A percentile compares a stretch with the other conserved stretches of the same genome.
Evolutionary conservation across 1,140 invertebrate species (phyloP).

Genomic region (Ctenoplectra terminalis): DNA sequence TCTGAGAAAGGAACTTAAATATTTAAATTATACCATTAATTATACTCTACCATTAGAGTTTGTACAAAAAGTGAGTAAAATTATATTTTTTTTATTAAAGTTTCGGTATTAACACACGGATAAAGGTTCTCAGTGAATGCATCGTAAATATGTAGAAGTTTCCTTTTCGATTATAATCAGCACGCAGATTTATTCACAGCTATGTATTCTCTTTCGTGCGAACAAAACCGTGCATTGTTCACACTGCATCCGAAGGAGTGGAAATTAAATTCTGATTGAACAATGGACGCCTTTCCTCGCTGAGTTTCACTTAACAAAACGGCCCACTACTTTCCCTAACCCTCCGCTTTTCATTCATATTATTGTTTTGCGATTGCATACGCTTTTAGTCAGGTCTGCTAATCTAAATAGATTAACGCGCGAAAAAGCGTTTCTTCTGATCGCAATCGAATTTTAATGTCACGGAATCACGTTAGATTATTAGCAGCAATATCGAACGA

Average conservation of each 20-base stretch:
- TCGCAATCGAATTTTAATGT: background rate
- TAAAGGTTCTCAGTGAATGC: background rate
- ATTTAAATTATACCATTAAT: too few relatives aligned
- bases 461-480: too few relatives aligned
- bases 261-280: constrained; percentile 57
- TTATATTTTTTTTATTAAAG: background rate
- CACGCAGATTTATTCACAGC: background rate
- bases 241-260: constrained; percentile 17
- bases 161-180: constrained; percentile 19
- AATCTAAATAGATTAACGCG: background rate
- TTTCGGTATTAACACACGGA: background rate
- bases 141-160: background rate
- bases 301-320: constrained; percentile 43
- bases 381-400: too few relatives aligned
- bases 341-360: background rate
- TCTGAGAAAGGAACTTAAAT: too few relatives aligned
- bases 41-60: too few relatives aligned
- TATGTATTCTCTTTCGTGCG: constrained; percentile 45
- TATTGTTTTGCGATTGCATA: background rate
- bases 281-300: constrained; percentile 44
- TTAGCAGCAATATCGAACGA: too few relatives aligned
- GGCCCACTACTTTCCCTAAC: constrained; percentile 39
- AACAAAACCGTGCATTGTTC: constrained; percentile 56
- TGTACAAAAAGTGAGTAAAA: too few relatives aligned
- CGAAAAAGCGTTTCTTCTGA: background rate